phyloP scores from a whole-genome alignment of 2,113 vertebrate genomes.

The Caranx ignobilis region DNA sequence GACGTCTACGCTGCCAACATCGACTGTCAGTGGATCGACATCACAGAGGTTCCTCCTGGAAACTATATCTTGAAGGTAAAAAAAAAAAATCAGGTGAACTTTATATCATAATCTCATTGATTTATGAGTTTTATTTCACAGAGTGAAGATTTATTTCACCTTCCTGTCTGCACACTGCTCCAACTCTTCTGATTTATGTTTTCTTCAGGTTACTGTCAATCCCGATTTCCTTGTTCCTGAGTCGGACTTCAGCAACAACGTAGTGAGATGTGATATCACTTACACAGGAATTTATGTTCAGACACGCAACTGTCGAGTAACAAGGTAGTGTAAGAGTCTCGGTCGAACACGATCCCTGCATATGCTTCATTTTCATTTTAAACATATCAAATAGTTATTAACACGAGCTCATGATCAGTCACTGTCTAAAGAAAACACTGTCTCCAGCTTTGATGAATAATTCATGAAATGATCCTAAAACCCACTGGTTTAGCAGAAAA shows the following conservation, averaged over 20 bases:
- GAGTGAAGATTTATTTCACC: background rate
- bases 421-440: background rate
- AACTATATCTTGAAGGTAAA: conserved; percentile 87
- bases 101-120: background rate
- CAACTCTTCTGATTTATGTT: background rate
- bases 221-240: conserved; percentile 85
- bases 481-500: background rate
- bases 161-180: conserved; percentile 5
- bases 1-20: conserved; percentile 89
- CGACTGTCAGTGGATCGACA: conserved; percentile 92
- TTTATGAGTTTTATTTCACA: background rate
- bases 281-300: conserved; percentile 87
- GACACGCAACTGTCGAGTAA: conserved; percentile 84
- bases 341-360: background rate
- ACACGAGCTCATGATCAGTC: background rate
- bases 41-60: conserved; percentile 88
- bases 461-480: background rate
- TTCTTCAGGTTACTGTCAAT: conserved; percentile 86
- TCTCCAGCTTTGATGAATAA: background rate
- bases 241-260: conserved; percentile 87
- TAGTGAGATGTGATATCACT: conserved; percentile 85
- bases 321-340: conserved; percentile 73
- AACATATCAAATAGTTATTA: background rate
- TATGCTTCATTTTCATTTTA: background rate
- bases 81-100: background rate